A percentile compares a stretch with the other conserved stretches of the same genome.
These are phyloP conservation scores for Pipistrellus pygmaeus DNA, from an alignment of 2,797 vertebrate genomes.

Conservation along the genomic window DNA sequence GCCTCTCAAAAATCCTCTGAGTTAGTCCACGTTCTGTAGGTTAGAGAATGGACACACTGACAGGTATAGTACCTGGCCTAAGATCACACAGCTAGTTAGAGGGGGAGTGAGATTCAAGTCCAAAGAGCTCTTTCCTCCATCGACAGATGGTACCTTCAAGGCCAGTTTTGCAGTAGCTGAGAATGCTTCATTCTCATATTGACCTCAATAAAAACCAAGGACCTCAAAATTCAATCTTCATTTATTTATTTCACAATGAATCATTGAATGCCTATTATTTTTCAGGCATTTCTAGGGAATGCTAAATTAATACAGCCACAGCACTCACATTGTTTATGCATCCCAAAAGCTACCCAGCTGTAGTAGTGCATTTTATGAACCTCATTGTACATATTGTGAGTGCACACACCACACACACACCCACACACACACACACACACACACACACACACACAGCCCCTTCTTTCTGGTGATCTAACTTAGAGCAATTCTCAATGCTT, in stretches of 20 bases:
- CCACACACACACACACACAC: no score
- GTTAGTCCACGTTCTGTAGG: neutral
- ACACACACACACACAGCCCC: neutral
- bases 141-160: neutral
- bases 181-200: constrained; percentile 55
- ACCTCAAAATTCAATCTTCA: constrained; percentile 71
- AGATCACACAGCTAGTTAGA: neutral
- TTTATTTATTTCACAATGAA: constrained; percentile 70
- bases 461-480: neutral
- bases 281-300: constrained; percentile 67
- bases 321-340: constrained; percentile 40
- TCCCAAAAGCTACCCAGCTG: constrained; percentile 59
- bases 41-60: neutral
- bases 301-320: constrained; percentile 64
- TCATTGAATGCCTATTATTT: constrained; percentile 78
- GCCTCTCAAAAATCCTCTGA: neutral
- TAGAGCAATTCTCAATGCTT: neutral
- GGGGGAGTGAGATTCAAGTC: neutral
- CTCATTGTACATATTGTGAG: neutral
- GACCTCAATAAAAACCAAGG: constrained; percentile 67
- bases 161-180: constrained; percentile 20
- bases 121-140: neutral
- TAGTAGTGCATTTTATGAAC: neutral
- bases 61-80: neutral
- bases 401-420: no score